Conservation (phyloP, 2,113 vertebrate species). For the Brachirus orientalis region DNA sequence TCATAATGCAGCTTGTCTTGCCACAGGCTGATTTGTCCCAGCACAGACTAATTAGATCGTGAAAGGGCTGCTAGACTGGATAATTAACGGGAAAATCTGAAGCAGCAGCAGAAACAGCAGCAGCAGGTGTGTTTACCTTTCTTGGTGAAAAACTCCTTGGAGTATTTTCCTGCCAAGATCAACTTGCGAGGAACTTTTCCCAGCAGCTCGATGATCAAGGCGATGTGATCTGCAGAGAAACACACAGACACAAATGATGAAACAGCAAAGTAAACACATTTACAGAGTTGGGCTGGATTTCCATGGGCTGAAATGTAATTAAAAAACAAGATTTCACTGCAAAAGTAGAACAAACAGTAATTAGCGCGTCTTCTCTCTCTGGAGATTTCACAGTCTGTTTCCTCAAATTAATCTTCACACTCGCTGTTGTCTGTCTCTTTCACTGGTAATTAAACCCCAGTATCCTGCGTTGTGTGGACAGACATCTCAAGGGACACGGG, state of each 20-base stretch:
- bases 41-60: neutral
- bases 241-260: conserved; percentile 41
- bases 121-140: conserved; percentile 86
- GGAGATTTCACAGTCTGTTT: neutral
- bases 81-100: neutral
- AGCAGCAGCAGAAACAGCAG: conserved; percentile 8
- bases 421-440: neutral
- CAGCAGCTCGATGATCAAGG: conserved; percentile 96
- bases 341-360: neutral
- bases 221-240: conserved; percentile 90
- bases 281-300: neutral
- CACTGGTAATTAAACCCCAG: neutral
- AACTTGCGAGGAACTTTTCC: conserved; percentile 97
- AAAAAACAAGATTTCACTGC: neutral
- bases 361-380: neutral
- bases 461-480: neutral
- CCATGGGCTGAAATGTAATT: neutral
- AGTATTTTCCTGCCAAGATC: conserved; percentile 94
- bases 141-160: conserved; percentile 99
- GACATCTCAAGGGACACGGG: conserved; percentile 62
- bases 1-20: neutral
- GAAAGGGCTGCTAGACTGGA: neutral
- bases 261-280: neutral
- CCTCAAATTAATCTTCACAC: neutral
- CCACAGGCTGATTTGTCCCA: neutral